These are phyloP conservation scores for Ondatra zibethicus DNA, from an alignment of 2,113 vertebrate species.

Conservation along the genomic window DNA sequence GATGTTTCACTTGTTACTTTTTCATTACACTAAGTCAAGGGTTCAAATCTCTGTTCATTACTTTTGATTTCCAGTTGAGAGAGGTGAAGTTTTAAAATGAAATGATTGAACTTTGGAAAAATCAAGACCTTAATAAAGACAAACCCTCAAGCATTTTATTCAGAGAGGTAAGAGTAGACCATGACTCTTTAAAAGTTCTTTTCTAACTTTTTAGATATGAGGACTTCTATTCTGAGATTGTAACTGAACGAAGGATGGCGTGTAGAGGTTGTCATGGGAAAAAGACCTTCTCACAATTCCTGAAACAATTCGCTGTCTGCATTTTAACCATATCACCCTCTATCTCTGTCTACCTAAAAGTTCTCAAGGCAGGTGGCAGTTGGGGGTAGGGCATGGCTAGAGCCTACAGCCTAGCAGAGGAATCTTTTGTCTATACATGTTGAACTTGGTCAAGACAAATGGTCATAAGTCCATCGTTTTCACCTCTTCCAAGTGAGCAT, in stretches of 20 bases:
- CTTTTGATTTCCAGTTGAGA: slow-evolving; percentile 25
- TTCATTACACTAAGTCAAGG: slow-evolving; percentile 66
- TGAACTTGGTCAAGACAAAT: background rate
- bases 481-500: background rate
- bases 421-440: background rate
- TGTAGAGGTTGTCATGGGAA: background rate
- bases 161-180: slow-evolving; percentile 23
- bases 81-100: slow-evolving; percentile 51
- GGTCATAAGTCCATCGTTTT: background rate
- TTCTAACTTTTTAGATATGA: slow-evolving; percentile 33
- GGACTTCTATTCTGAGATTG: background rate
- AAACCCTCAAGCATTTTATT: slow-evolving; percentile 35
- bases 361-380: background rate
- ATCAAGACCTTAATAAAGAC: background rate
- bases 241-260: background rate
- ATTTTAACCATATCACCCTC: background rate
- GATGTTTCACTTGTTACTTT: background rate
- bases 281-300: background rate
- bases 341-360: background rate
- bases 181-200: background rate
- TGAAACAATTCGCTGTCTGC: background rate
- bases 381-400: background rate
- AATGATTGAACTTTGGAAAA: slow-evolving; percentile 56
- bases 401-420: background rate
- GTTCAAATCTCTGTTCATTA: background rate